Evolutionary conservation across 2,888 invertebrate genomes (phyloP).

Genomic region (Chloroclystis v-ata): DNA sequence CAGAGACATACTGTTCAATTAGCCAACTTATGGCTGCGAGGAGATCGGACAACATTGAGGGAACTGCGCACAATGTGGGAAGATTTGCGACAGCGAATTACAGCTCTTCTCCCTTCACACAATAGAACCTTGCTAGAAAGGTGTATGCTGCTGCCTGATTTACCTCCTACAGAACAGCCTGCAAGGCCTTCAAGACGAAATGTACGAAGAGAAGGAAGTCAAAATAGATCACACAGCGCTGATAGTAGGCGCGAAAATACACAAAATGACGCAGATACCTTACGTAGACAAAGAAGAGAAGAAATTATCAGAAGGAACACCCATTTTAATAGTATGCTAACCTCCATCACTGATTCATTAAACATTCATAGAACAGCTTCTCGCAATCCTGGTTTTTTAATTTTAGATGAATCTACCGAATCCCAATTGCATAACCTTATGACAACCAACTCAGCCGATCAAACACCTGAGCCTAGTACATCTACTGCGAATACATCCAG

Average conservation of each 20-base stretch:
- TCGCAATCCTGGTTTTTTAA: background rate
- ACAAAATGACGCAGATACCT: background rate
- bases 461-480: too few species aligned
- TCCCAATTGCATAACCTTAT: background rate
- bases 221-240: background rate
- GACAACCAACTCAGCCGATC: background rate
- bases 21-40: slow-evolving; percentile 64
- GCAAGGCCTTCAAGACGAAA: slow-evolving; percentile 1
- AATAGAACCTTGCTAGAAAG: slow-evolving; percentile 64
- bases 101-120: slow-evolving; percentile 65
- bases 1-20: slow-evolving; percentile 59
- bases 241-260: background rate
- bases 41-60: slow-evolving; percentile 67
- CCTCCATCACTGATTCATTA: too few species aligned
- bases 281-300: background rate
- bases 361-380: background rate
- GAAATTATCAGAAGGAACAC: background rate
- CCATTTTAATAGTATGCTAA: too few species aligned
- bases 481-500: background rate
- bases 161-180: slow-evolving; percentile 35
- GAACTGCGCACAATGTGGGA: slow-evolving; percentile 81
- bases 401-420: background rate
- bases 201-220: background rate
- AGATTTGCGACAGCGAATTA: slow-evolving; percentile 79
- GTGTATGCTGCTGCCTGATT: slow-evolving; percentile 64